Percentiles rank a stretch among this genome's conserved stretches.
Conservation (phyloP, 2,888 invertebrate genomes). For the Gnatocerus cornutus region DNA sequence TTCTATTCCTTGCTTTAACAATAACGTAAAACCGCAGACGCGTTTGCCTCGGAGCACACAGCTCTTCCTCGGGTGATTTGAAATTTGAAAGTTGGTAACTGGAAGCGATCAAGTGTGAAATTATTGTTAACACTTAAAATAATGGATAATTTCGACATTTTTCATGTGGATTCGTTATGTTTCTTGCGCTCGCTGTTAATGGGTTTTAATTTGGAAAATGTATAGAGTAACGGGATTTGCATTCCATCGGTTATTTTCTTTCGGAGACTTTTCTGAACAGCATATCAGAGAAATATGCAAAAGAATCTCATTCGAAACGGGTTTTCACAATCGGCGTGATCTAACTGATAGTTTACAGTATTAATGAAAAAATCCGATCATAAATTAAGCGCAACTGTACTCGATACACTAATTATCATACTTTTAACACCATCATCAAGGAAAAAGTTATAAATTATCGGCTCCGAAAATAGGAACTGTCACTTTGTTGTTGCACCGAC, state of each 20-base stretch:
- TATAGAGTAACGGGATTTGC: conserved; percentile 20
- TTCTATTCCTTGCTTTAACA: conserved; percentile 50
- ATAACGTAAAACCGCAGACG: conserved; percentile 57
- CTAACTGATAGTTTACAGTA: conserved; percentile 14
- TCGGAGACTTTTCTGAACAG: background rate
- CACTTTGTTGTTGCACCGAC: background rate
- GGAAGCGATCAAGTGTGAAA: conserved; percentile 64
- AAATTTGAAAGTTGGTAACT: conserved; percentile 62
- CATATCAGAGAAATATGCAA: conserved; percentile 10
- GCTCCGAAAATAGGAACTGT: background rate
- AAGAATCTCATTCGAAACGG: conserved; percentile 7
- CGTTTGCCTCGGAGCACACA: conserved; percentile 49
- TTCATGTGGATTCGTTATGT: conserved; percentile 23
- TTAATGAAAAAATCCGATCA: background rate
- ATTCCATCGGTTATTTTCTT: conserved; percentile 15
- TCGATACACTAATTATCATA: background rate
- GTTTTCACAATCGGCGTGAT: conserved; percentile 8
- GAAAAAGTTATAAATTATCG: background rate
- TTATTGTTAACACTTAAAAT: conserved; percentile 60
- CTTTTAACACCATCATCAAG: background rate
- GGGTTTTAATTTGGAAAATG: conserved; percentile 35
- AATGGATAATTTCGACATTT: conserved; percentile 35
- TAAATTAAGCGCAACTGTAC: background rate
- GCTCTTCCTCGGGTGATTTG: conserved; percentile 58
- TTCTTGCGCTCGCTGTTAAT: conserved; percentile 26